Percentiles rank a stretch among this genome's conserved stretches.
Conservation (phyloP, 1,140 invertebrate genomes). For the Metaphire vulgaris region DNA sequence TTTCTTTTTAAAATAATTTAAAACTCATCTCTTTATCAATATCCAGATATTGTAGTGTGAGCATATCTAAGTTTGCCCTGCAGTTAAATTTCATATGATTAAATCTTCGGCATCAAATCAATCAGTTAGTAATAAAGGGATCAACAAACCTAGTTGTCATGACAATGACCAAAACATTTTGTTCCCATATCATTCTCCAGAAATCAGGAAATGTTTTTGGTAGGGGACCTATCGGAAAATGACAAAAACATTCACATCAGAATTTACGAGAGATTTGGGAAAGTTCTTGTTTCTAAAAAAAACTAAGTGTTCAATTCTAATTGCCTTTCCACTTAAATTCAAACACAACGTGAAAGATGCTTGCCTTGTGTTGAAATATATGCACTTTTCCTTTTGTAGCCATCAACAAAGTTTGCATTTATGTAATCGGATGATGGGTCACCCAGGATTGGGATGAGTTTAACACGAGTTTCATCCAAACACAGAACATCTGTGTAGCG, state of each 20-base stretch:
- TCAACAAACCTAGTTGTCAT: slow-evolving; percentile 73
- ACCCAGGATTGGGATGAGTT: slow-evolving; percentile 57
- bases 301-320: too few relatives aligned
- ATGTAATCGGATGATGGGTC: slow-evolving; percentile 72
- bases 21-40: too few relatives aligned
- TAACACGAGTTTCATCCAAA: slow-evolving; percentile 70
- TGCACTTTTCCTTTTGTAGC: slow-evolving; percentile 51
- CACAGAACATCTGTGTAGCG: slow-evolving; percentile 98
- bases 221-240: slow-evolving; percentile 66
- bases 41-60: too few relatives aligned
- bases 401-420: slow-evolving; percentile 70
- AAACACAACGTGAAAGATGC: background rate
- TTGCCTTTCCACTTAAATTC: slow-evolving; percentile 7
- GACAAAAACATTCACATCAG: slow-evolving; percentile 24
- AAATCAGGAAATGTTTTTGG: slow-evolving; percentile 87
- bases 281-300: too few relatives aligned
- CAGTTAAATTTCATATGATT: too few relatives aligned
- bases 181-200: slow-evolving; percentile 95
- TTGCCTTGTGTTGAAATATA: slow-evolving; percentile 52
- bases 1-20: too few relatives aligned
- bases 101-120: too few relatives aligned
- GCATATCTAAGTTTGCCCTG: too few relatives aligned
- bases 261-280: too few relatives aligned
- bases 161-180: slow-evolving; percentile 79
- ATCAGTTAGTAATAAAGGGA: too few relatives aligned